A percentile compares a stretch with the other conserved stretches of the same genome.
phyloP scores from a whole-genome alignment of 2,113 vertebrate species.

The Ailuropoda melanoleuca region DNA sequence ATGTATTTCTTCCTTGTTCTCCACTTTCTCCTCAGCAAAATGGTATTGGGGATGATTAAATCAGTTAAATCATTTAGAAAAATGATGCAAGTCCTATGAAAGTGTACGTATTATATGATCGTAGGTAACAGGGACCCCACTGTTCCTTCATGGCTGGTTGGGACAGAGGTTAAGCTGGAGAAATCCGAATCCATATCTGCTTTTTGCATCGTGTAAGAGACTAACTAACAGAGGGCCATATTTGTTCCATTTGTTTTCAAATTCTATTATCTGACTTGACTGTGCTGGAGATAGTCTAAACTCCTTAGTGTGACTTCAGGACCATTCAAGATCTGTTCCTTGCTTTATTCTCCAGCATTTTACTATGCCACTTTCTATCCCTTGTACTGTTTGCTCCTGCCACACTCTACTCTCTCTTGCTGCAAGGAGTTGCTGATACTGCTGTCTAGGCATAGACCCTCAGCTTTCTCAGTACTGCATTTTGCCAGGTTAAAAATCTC shows the following conservation, averaged over 20 bases:
- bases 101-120: neutral
- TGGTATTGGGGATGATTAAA: neutral
- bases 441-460: fast-evolving
- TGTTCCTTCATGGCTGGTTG: neutral
- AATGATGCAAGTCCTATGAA: neutral
- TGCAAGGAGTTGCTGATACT: neutral
- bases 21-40: neutral
- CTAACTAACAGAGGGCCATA: fast-evolving
- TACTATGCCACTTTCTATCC: neutral
- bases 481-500: neutral
- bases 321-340: no score
- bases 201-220: neutral
- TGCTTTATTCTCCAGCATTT: neutral
- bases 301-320: no score
- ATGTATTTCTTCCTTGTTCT: neutral
- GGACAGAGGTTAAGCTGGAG: neutral
- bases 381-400: no score
- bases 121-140: no score
- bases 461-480: neutral
- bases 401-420: neutral
- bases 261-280: neutral
- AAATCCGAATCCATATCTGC: neutral
- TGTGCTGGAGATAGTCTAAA: neutral
- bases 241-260: neutral
- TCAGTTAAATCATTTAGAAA: neutral